Base-by-base conservation (phyloP, 1,140 invertebrate genomes). In the Polypedilum vanderplanki region DNA sequence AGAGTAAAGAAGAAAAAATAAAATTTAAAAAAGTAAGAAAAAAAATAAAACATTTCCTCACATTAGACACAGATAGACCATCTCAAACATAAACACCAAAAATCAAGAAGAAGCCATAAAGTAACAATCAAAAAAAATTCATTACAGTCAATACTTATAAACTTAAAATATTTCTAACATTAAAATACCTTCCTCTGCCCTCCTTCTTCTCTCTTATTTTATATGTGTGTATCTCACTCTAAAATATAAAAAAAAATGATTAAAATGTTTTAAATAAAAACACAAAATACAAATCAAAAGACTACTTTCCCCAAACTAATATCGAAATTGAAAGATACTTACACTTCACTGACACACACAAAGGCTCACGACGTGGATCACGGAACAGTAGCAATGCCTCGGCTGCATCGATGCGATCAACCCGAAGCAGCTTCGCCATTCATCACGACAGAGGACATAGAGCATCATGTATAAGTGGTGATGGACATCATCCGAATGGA, bases 301-400 rank as follows among this genome's bases (percentile, higher is more conserved):
- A 70, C 65, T 22, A 57, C 46, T 57, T 57, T 57, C 46, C 46
- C n/a, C 46, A 57, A 57, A 57, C 46, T 57, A 57, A 57, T 57
- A 57, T 22, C 17, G 65, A 70, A 70, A 70, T 70, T 20, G 65
- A 70, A 70, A 70, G 65, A 70, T 70, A 70, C 65, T 70, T 70
- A 70, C 65, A 70, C 65, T 70, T 70, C 65, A 70, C 65, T 70
- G 65, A 70, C 65, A 70, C 65, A 70, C 65, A 70, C 65, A 70
- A 70, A 70, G 65, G 65, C 65, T 70, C 65, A 18, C 65, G 65
- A 18, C 65, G 65, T 5, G 65, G 65, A 18, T 70, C 65, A 18
- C 65, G 65, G 17, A 70, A 70, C 65, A 70, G 65, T 22, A 70
- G 65, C 65, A 70, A 17, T 70, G 65, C 65, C 65, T 70, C 65